phyloP scores from a whole-genome alignment of 2,888 invertebrate genomes.

The Smittia sp. region DNA sequence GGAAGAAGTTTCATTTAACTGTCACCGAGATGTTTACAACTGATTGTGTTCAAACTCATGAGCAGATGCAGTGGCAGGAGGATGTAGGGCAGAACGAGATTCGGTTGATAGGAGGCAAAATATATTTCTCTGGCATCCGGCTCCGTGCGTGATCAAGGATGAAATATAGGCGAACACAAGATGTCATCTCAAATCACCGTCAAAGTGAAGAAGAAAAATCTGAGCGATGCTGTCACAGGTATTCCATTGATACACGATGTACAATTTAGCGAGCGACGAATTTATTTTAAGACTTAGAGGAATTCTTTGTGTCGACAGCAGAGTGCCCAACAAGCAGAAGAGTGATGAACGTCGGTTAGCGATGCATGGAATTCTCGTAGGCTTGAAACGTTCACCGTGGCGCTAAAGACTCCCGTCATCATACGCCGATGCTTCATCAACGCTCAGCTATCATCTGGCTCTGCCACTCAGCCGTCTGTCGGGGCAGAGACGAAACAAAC shows the following conservation, averaged over 20 bases:
- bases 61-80: no score
- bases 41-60: neutral
- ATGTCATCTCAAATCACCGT: constrained; percentile 1
- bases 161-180: neutral
- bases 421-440: neutral
- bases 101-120: no score
- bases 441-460: neutral
- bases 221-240: neutral
- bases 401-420: neutral
- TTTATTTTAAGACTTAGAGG: neutral
- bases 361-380: neutral
- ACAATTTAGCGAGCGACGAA: neutral
- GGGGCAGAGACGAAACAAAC: neutral
- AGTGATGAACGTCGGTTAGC: neutral
- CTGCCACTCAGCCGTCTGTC: neutral
- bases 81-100: no score
- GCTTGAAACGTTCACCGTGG: neutral
- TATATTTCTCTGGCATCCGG: neutral
- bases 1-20: constrained; percentile 12
- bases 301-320: no score
- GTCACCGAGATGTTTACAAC: constrained; percentile 16
- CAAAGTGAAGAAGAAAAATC: neutral
- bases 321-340: neutral
- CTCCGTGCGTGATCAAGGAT: neutral
- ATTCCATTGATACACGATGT: neutral